These are phyloP conservation scores for Cheilosia vulpina DNA, from an alignment of 2,888 invertebrate species.

Conservation along the genomic window DNA sequence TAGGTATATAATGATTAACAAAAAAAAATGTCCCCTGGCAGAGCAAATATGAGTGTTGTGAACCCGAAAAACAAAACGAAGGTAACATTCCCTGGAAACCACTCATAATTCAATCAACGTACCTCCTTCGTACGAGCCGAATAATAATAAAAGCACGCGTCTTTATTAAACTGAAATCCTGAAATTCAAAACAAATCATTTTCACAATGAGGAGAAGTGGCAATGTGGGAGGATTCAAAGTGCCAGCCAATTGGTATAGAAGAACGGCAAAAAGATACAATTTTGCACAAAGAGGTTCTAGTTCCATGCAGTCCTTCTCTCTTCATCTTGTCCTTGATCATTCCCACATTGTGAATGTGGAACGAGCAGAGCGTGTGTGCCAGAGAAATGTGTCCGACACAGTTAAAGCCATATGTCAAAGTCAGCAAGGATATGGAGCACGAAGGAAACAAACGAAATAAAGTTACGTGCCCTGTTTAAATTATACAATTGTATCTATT, in stretches of 20 bases:
- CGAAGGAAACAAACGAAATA: conserved; percentile 74
- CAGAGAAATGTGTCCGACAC: conserved; percentile 58
- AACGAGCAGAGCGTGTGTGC: conserved; percentile 7
- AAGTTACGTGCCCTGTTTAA: conserved; percentile 74
- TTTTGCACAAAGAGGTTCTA: conserved; percentile 5
- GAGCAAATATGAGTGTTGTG: not conserved
- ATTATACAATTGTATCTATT: conserved; percentile 70
- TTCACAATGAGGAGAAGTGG: conserved; percentile 51
- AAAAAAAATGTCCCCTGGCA: too few relatives aligned
- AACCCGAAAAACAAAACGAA: not conserved
- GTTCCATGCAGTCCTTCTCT: conserved; percentile 18
- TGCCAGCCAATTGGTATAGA: not conserved
- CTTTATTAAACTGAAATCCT: conserved; percentile 64
- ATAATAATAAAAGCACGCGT: conserved; percentile 61
- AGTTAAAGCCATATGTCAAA: conserved; percentile 74
- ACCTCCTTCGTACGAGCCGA: conserved; percentile 28
- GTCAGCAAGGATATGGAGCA: conserved; percentile 70
- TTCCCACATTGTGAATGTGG: not conserved
- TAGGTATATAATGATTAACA: too few relatives aligned
- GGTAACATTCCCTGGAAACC: conserved; percentile 28
- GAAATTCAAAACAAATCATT: conserved; percentile 66
- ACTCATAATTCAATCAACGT: conserved; percentile 61
- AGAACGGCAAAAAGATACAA: conserved; percentile 5
- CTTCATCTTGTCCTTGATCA: conserved; percentile 25
- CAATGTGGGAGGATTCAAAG: conserved; percentile 46